Evolutionary conservation across 2,888 invertebrate genomes (phyloP), one percentile per base, ranked within the genome.

Genomic region (Meandrusa payeni): DNA sequence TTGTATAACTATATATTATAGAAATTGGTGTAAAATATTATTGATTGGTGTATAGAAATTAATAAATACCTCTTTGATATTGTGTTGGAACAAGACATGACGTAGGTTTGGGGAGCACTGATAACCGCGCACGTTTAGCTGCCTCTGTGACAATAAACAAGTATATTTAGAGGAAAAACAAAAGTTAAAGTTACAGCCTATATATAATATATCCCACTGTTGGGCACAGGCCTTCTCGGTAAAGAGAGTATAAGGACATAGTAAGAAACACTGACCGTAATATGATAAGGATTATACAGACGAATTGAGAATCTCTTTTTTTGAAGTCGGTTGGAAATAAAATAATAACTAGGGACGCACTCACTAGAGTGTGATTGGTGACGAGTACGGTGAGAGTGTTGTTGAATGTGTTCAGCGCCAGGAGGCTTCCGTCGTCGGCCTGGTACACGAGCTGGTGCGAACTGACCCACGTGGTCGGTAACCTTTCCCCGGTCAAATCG

Each of bases 11-110:
- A 3, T 15, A 15, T 15, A 15, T 4, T 2, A 15, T 3, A 15
- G 40, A 47, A 3, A 24, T 9, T 41, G 45, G 51, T 42, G 19
- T 9, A 12, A 41, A 45, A 32, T 13, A 52, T 6, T 10, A 22
- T 33, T 10, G 7, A 38, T 15, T 3, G 6, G 27, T 19, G 7
- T 20, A 17, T 6, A 28, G 5, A 10, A 9, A 10, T 34, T 5
- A 20, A 26, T 5, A 20, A 5, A 23, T 43, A 96, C 96, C 90
- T 94, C 92, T 86, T 95, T 94, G 81, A 95, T 93, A 87, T 95
- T 94, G 90, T 95, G 95, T 87, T 94, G 93, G 87, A 96, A 94
- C 66, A 96, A 91, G 71, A 96, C 95, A 83, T 92, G 96, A 75
- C 93, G 93, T 64, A 95, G 90, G 88, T 96, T 95, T 57, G 92